phyloP scores from a whole-genome alignment of 2,797 vertebrate genomes.

The Pangasius krempfi region DNA sequence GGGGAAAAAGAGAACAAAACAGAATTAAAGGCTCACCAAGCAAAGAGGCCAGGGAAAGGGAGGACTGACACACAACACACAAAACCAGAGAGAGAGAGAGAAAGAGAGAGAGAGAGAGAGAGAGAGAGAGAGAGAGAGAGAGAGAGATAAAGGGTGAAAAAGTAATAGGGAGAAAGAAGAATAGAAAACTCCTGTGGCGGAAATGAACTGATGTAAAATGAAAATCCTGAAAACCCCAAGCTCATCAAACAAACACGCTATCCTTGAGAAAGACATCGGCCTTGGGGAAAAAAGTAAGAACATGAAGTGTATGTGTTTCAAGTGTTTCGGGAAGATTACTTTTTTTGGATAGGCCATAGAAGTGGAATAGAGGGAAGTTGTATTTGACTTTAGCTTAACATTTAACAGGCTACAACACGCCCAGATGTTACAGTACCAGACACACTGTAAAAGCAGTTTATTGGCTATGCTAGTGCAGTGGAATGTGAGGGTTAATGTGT shows the following conservation, averaged over 20 bases:
- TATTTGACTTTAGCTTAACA: constrained; percentile 35
- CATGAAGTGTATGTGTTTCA: constrained; percentile 27
- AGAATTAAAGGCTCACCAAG: constrained; percentile 49
- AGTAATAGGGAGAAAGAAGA: constrained; percentile 22
- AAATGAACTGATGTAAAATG: constrained; percentile 45
- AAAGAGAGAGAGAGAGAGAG: constrained; percentile 14
- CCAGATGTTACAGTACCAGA: constrained; percentile 38
- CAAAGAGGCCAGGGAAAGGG: constrained; percentile 49
- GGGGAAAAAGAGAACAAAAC: constrained; percentile 37
- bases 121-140: constrained; percentile 10
- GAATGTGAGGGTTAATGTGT: constrained; percentile 44
- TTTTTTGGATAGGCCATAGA: constrained; percentile 22
- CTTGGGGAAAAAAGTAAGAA: constrained; percentile 20
- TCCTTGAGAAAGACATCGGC: constrained; percentile 13
- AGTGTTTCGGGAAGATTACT: constrained; percentile 33
- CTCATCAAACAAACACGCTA: constrained; percentile 27
- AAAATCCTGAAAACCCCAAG: constrained; percentile 31
- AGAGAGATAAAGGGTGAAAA: constrained; percentile 10
- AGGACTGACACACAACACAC: constrained; percentile 30
- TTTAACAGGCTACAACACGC: constrained; percentile 37
- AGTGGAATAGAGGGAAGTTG: constrained; percentile 1
- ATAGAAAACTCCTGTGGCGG: constrained; percentile 22
- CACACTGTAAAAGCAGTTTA: constrained; percentile 41
- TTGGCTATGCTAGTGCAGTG: constrained; percentile 17
- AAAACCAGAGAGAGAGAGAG: constrained; percentile 16